These are phyloP conservation scores for Dendroctonus valens DNA, from an alignment of 1,140 invertebrate species.

Conservation along the genomic window DNA sequence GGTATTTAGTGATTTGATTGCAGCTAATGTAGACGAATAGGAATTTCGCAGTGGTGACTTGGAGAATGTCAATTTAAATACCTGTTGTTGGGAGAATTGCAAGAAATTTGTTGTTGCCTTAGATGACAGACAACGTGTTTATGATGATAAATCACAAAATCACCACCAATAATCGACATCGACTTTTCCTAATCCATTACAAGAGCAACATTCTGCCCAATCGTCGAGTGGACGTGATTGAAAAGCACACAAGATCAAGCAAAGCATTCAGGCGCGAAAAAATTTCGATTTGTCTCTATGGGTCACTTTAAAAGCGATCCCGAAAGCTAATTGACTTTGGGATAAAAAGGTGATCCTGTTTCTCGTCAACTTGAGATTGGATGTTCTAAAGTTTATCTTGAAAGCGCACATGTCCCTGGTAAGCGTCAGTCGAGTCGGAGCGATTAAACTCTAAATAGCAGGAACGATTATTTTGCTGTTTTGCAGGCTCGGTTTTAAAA, in stretches of 20 bases:
- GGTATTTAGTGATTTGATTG: constrained; percentile 16
- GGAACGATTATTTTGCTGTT: constrained; percentile 33
- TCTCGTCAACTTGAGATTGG: constrained; percentile 41
- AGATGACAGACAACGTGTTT: too few relatives aligned
- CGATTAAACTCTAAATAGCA: constrained; percentile 34
- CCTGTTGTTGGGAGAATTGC: too few relatives aligned
- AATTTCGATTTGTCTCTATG: constrained; percentile 23
- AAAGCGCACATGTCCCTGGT: constrained; percentile 38
- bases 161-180: too few relatives aligned
- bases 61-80: not conserved
- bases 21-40: constrained; percentile 7
- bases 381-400: constrained; percentile 37
- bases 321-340: constrained; percentile 32
- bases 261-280: constrained; percentile 15
- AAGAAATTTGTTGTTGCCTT: too few relatives aligned
- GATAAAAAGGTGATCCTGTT: constrained; percentile 35
- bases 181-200: constrained; percentile 4
- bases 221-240: not conserved
- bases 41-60: constrained; percentile 2
- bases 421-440: constrained; percentile 30
- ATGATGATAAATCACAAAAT: too few relatives aligned
- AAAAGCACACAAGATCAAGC: constrained; percentile 17
- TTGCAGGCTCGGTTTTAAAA: constrained; percentile 31
- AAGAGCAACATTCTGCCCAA: constrained; percentile 1
- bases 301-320: constrained; percentile 28